These are phyloP conservation scores for Delphinus delphis DNA, from an alignment of 2,113 vertebrate species.

Conservation along the genomic window DNA sequence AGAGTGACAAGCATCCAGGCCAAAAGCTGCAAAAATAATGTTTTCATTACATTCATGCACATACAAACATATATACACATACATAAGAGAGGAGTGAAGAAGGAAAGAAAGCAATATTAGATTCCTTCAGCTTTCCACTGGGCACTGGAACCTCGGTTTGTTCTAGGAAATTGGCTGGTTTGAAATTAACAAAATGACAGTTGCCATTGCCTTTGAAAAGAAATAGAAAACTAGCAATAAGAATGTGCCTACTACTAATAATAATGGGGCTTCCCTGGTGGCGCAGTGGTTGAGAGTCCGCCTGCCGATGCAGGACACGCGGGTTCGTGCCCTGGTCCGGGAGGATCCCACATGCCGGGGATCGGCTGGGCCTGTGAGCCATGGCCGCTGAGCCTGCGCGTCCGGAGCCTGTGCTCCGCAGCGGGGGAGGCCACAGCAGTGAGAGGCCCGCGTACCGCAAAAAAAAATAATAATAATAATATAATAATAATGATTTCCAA, in stretches of 20 bases:
- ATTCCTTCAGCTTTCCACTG: conserved; percentile 62
- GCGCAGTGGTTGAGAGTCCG: no score
- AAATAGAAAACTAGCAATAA: conserved; percentile 20
- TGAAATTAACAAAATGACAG: conserved; percentile 51
- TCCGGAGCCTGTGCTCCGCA: no score
- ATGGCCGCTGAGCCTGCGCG: no score
- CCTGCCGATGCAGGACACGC: no score
- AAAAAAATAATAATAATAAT: neutral
- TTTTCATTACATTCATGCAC: conserved; percentile 61
- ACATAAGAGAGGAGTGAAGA: neutral
- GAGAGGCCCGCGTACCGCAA: no score
- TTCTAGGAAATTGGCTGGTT: conserved; percentile 65
- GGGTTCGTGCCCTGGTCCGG: no score
- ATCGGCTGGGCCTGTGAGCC: no score
- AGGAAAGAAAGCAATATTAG: conserved; percentile 48
- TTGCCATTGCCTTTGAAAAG: neutral
- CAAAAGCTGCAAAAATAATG: conserved; percentile 74
- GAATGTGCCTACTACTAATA: neutral
- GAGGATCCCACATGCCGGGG: no score
- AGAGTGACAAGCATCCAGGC: conserved; percentile 80
- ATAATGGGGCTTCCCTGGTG: no score
- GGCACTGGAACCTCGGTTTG: conserved; percentile 20
- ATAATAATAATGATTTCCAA: no score
- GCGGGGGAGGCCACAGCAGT: no score
- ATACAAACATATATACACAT: neutral